Conservation (phyloP, 1,140 invertebrate genomes). For the Archegozetes longisetosus region DNA sequence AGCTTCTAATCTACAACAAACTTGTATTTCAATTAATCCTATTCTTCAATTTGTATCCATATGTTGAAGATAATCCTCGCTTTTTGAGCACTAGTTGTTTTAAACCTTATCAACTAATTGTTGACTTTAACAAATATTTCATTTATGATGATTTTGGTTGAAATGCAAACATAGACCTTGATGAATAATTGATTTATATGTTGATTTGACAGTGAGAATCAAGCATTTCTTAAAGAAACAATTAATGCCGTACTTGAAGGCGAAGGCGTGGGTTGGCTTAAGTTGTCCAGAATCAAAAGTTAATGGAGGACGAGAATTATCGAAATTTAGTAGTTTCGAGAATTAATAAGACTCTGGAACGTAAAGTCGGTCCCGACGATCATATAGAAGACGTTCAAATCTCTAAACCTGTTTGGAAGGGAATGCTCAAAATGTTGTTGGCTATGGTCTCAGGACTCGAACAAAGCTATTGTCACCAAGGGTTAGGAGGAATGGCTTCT, state of each 20-base stretch:
- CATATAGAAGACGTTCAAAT: conserved; percentile 93
- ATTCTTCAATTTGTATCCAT: too few relatives aligned
- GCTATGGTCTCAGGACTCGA: conserved; percentile 78
- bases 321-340: conserved; percentile 87
- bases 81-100: too few relatives aligned
- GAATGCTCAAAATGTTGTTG: conserved; percentile 80
- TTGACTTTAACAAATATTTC: too few relatives aligned
- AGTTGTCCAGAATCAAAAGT: conserved; percentile 80
- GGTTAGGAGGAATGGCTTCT: conserved; percentile 89
- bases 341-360: conserved; percentile 81
- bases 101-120: too few relatives aligned
- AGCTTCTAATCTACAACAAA: too few relatives aligned
- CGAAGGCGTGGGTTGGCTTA: conserved; percentile 92
- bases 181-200: background rate
- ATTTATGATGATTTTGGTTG: too few relatives aligned
- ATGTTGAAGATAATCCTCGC: too few relatives aligned
- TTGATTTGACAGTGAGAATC: conserved; percentile 36
- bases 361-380: conserved; percentile 83
- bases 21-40: too few relatives aligned
- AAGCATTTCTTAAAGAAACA: conserved; percentile 48
- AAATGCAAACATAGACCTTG: too few relatives aligned
- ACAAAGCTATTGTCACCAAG: conserved; percentile 79
- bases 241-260: conserved; percentile 80
- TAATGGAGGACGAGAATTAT: conserved; percentile 99
- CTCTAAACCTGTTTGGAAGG: conserved; percentile 79